Evolutionary conservation across 2,797 vertebrate genomes (phyloP), one percentile per base, ranked within the genome.

Genomic region (Antennarius maculatus): DNA sequence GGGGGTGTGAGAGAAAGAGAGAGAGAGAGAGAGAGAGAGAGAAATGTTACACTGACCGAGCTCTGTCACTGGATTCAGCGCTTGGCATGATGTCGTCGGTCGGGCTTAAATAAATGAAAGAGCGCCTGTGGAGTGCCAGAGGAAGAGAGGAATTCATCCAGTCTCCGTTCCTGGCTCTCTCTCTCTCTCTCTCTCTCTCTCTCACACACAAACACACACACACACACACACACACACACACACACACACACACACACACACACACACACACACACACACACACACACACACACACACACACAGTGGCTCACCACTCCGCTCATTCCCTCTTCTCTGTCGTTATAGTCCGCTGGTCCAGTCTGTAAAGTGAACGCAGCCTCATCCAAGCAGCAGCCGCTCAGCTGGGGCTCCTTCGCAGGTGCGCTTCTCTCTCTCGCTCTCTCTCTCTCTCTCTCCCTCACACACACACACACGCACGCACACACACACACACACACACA

Each of bases 101-200:
- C 75, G 54, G 68, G 65, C 74, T 80, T 59, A 59, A 78, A 79
- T 69, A 74, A 76, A 86, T 77, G 83, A 85, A 84, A 76, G 83
- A 73, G 74, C 78, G 88, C 83, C 80, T 87, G 83, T 86, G 65
- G 83, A 86, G 85, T 77, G 80, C 51, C 74, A 85, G 69, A 76
- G 75, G 74, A 82, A 67, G 67, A 81, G 76, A 86, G 66, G 67
- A 47, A 79, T 83, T 61, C 62, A 77, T 80, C 77, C 74, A 73
- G 60, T 61, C 63, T 72, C 61, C 61, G 16, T 68, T 47, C 67
- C 7, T 17, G 1, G 23, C 23, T 5, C 41, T 9, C 42, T 50
- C 52, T 42, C 54, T 42, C 28, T 39, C 34, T 54, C 27, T 2
- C 47, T n/a, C 37, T 34, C 37, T 23, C 23, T 23, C 23, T 23